These are phyloP conservation scores for Drosophila conformis DNA, from an alignment of 2,888 invertebrate genomes.

Conservation along the genomic window DNA sequence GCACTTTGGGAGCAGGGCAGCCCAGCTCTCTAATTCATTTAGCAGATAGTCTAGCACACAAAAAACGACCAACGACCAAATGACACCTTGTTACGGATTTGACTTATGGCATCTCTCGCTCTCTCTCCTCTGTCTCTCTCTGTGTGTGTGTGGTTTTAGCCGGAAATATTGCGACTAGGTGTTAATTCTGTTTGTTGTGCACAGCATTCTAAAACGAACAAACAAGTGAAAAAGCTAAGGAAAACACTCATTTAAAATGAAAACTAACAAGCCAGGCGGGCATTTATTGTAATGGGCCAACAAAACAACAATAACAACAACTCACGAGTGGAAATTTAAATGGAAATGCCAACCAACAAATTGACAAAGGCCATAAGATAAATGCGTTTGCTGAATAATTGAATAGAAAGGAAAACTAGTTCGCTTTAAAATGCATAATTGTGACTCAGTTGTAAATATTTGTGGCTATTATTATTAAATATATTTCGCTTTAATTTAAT, in stretches of 20 bases:
- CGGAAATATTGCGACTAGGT: conserved; percentile 74
- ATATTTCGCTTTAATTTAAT: neutral
- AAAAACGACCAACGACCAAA: conserved; percentile 38
- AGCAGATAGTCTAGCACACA: conserved; percentile 36
- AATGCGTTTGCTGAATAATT: neutral
- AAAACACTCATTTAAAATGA: conserved; percentile 49
- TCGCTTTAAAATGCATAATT: neutral
- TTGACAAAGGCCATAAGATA: neutral
- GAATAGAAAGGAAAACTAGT: neutral
- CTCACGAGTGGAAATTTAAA: conserved; percentile 11
- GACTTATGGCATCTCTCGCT: conserved; percentile 44
- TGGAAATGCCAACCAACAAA: conserved; percentile 28
- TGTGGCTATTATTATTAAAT: neutral
- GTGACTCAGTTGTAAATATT: neutral
- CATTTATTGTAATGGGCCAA: conserved; percentile 8
- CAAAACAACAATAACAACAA: neutral
- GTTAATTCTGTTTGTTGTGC: conserved; percentile 67
- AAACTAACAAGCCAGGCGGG: conserved; percentile 63
- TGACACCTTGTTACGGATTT: conserved; percentile 73
- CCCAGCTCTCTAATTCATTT: conserved; percentile 64
- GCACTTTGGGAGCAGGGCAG: conserved; percentile 19
- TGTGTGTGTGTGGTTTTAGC: conserved; percentile 47
- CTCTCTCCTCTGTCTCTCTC: conserved; percentile 1
- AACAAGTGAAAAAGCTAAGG: conserved; percentile 49
- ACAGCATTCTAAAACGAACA: conserved; percentile 41